Evolutionary conservation across 2,113 vertebrate genomes (phyloP), one percentile per base, ranked within the genome.

Genomic region (Callithrix jacchus): DNA sequence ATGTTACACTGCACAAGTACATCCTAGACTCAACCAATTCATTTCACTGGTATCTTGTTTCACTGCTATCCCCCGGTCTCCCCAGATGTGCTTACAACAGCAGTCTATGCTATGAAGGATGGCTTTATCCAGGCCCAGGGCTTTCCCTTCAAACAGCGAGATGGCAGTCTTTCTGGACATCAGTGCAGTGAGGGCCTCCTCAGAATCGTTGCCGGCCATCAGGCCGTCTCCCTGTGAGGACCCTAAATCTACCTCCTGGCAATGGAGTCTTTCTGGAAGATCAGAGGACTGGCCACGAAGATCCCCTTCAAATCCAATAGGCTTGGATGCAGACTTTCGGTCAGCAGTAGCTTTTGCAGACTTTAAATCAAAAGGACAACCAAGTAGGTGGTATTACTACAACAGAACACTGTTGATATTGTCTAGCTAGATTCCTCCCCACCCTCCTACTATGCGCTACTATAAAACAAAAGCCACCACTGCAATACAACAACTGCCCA

Each of bases 101-200:
- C 99, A 99, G 98, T 99, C 99, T 32, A 99, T 99, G 97, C 99
- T 99, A 37, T 99, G 99, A 94, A 99, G 99, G 96, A 99, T 99
- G 89, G 99, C 99, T 98, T 99, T 99, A 97, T 99, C 99, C 97
- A 99, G 98, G 47, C 99, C 99, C 82, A 99, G 98, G 5, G 99
- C 99, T 98, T 99, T 99, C 95, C 99, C 99, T 98, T 99, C 99
- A 98, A 99, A 99, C 97, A 99, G 99, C 12, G 99, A 99, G 96
- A 99, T 91, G n/a, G 99, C 99, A 2, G 99, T 99, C 98, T 99
- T 99, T 95, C 99, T 98, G 97, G 99, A 99, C 98, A 99, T 98
- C 97, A 99, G 98, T n/a, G 99, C 98, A 2, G 99, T 99, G 32
- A 99, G 95, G 17, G 98, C 98, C 47, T 99, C 99, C n/a, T 99